phyloP scores from a whole-genome alignment of 2,113 vertebrate species.

The Poeciliopsis prolifica region DNA sequence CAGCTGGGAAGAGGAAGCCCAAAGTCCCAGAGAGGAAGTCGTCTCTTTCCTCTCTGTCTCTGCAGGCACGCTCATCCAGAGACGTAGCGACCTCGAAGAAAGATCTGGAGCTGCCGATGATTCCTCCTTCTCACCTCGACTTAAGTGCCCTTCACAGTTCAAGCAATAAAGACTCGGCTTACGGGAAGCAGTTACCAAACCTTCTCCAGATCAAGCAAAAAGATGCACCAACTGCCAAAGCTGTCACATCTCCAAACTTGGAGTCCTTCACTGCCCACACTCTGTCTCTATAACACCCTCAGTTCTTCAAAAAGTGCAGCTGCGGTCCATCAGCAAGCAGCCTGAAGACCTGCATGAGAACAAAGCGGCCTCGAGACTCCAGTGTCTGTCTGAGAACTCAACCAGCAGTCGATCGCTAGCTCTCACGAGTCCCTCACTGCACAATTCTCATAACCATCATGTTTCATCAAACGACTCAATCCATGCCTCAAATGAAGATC shows the following conservation, averaged over 20 bases:
- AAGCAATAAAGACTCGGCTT: slow-evolving; percentile 84
- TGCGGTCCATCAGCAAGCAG: slow-evolving; percentile 83
- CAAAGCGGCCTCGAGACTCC: slow-evolving; percentile 51
- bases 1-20: slow-evolving; percentile 92
- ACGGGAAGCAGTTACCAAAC: slow-evolving; percentile 83
- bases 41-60: slow-evolving; percentile 77
- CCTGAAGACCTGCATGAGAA: slow-evolving; percentile 77
- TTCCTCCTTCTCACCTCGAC: slow-evolving; percentile 94
- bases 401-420: slow-evolving; percentile 68
- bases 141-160: slow-evolving; percentile 91
- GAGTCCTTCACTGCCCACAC: slow-evolving; percentile 72
- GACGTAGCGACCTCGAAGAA: slow-evolving; percentile 76
- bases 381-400: slow-evolving; percentile 66
- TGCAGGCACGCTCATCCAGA: slow-evolving; percentile 80
- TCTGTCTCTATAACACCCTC: slow-evolving; percentile 90
- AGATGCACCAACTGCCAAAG: slow-evolving; percentile 72
- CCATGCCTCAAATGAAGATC: slow-evolving; percentile 72
- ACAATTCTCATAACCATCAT: slow-evolving; percentile 75
- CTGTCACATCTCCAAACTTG: slow-evolving; percentile 72
- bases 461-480: slow-evolving; percentile 69
- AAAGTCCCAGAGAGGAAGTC: slow-evolving; percentile 99
- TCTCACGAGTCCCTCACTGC: slow-evolving; percentile 75
- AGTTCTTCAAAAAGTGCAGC: slow-evolving; percentile 90
- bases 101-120: slow-evolving; percentile 91
- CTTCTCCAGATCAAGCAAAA: slow-evolving; percentile 84